phyloP scores from a whole-genome alignment of 2,888 invertebrate genomes.

The Notodonta ziczac region DNA sequence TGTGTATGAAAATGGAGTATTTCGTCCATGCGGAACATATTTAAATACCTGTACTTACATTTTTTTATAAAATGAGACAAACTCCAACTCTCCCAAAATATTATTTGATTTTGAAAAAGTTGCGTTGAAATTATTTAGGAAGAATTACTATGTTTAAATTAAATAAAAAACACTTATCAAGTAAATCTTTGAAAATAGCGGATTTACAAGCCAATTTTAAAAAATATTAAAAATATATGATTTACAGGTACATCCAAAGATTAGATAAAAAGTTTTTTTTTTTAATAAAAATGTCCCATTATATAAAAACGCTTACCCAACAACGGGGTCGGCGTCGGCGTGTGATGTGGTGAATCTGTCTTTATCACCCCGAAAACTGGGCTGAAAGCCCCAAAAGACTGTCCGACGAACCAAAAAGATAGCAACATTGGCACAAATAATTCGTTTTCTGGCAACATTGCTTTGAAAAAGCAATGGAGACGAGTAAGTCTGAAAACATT shows the following conservation, averaged over 20 bases:
- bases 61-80: too few relatives aligned
- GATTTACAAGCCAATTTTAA: constrained; percentile 47
- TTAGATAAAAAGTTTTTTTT: constrained; percentile 8
- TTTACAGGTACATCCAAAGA: constrained; percentile 11
- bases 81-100: too few relatives aligned
- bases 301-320: constrained; percentile 55
- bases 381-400: constrained; percentile 50
- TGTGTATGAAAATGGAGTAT: too few relatives aligned
- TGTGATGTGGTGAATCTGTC: constrained; percentile 45
- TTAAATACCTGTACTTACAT: too few relatives aligned
- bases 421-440: constrained; percentile 26
- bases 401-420: constrained; percentile 34
- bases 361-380: constrained; percentile 54
- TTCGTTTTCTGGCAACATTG: constrained; percentile 23
- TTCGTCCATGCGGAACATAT: too few relatives aligned
- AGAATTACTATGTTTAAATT: too few relatives aligned
- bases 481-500: constrained; percentile 16
- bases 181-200: constrained; percentile 9
- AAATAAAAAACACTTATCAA: too few relatives aligned
- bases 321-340: constrained; percentile 47
- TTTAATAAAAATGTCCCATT: constrained; percentile 30
- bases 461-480: constrained; percentile 8
- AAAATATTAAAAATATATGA: constrained; percentile 15
- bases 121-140: too few relatives aligned
- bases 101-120: too few relatives aligned